Conservation (phyloP, 2,113 vertebrate species). For the Heterotilapia buettikoferi region DNA sequence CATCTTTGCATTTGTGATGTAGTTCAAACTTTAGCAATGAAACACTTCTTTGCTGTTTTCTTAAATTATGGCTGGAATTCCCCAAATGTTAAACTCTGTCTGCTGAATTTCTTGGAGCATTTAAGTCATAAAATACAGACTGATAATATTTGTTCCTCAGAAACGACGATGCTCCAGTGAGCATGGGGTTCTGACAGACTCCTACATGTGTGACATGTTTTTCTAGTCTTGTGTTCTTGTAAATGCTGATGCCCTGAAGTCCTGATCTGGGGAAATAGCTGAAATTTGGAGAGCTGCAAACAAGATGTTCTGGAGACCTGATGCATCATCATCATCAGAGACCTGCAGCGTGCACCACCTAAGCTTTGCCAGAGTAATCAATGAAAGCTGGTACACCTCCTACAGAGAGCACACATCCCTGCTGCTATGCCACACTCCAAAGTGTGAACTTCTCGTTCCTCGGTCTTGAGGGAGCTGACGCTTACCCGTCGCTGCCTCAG, state of each 20-base stretch:
- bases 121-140: not conserved
- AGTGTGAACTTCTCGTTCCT: not conserved
- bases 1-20: not conserved
- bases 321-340: not conserved
- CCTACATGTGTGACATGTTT: not conserved
- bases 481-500: not conserved
- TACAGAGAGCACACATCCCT: not conserved
- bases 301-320: not conserved
- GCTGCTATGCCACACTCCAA: not conserved
- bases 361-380: conserved; percentile 3
- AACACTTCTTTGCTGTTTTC: not conserved
- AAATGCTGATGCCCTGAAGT: not conserved
- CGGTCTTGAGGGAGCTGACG: not conserved
- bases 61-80: not conserved
- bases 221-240: not conserved
- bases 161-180: not conserved
- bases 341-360: not conserved
- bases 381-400: conserved; percentile 8
- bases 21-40: not conserved
- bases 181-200: not conserved
- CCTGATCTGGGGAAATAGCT: not conserved
- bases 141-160: not conserved
- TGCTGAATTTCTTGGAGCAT: not conserved
- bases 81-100: not conserved
- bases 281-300: not conserved